phyloP scores from a whole-genome alignment of 1,140 invertebrate species.

The Macrostomum lignano region DNA sequence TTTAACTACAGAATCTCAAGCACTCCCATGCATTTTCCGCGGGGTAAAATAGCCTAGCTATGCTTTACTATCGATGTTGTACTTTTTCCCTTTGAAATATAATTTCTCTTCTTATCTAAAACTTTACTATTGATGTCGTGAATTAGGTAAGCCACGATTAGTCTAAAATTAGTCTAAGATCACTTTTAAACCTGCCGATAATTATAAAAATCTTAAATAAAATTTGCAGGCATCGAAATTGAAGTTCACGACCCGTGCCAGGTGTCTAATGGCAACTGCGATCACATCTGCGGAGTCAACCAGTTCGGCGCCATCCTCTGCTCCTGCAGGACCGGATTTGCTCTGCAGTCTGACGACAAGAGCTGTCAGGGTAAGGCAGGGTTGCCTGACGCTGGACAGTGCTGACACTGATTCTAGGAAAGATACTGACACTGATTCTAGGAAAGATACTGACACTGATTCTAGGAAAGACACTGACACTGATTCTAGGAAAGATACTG shows the following conservation, averaged over 20 bases:
- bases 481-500: no score
- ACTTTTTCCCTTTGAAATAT: no score
- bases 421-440: neutral
- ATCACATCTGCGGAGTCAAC: constrained; percentile 27
- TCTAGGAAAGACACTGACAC: neutral
- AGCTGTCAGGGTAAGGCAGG: constrained; percentile 21
- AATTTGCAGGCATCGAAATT: constrained; percentile 15
- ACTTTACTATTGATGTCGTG: no score
- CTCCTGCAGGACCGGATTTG: constrained; percentile 29
- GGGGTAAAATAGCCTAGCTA: no score
- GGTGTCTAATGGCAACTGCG: constrained; percentile 24
- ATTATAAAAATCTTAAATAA: constrained; percentile 3
- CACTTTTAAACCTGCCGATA: no score
- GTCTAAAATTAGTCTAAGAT: no score
- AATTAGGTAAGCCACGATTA: no score
- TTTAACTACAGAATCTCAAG: no score
- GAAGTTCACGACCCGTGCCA: constrained; percentile 21
- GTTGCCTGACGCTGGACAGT: neutral
- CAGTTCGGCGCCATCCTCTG: constrained; percentile 23
- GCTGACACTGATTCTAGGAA: neutral
- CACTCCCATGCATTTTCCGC: no score
- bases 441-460: neutral
- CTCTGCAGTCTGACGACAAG: constrained; percentile 24
- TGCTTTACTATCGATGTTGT: no score
- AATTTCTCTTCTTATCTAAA: no score